Evolutionary conservation across 2,113 vertebrate genomes (phyloP), one percentile per base, ranked within the genome.

Genomic region (Cavia aperea): DNA sequence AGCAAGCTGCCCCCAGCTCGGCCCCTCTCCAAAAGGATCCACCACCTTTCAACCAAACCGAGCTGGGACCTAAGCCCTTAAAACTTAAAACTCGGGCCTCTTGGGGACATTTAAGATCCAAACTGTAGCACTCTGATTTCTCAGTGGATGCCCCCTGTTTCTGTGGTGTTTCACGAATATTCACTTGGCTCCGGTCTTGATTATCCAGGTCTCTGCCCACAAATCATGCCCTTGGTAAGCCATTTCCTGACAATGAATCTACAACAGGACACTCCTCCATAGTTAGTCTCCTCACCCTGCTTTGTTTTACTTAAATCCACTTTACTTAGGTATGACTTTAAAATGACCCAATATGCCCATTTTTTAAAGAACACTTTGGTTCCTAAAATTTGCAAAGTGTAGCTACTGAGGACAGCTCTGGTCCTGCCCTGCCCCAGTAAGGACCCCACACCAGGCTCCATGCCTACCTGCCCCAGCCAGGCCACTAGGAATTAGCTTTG

Each of bases 401-500:
- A 15, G 19, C 43, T 29, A 14, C 10, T 5, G 14, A 31, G 7
- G 29, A 3, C 11, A 43, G 26, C 4, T 43, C 26, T 8, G 43
- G 4, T 46, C 31, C 0, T 26, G 36, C 68, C n/a, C 58, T 46
- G 4, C 0, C 73, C 86, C n/a, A 33, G 1, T 4, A 39, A 51
- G 75, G 43, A 81, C 60, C 81, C 31, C 56, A 33, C 33, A 1
- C 36, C 66, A 3, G 23, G n/a, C n/a, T n/a, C 18, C 18, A 0
- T 0, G 5, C 24, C 81, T 9, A 0, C 58, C n/a, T 21, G 16
- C 31, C 60, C 56, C 29, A 13, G 24, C 1, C 70, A 43, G 23
- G 6, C 24, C 36, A 2, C 78, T 23, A 0, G 24, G 49, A 6
- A 16, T 23, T 14, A 2, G 33, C 2, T 56, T 13, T 13, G 7